Evolutionary conservation across 1,140 invertebrate species (phyloP).

Genomic region (Uloborus diversus): DNA sequence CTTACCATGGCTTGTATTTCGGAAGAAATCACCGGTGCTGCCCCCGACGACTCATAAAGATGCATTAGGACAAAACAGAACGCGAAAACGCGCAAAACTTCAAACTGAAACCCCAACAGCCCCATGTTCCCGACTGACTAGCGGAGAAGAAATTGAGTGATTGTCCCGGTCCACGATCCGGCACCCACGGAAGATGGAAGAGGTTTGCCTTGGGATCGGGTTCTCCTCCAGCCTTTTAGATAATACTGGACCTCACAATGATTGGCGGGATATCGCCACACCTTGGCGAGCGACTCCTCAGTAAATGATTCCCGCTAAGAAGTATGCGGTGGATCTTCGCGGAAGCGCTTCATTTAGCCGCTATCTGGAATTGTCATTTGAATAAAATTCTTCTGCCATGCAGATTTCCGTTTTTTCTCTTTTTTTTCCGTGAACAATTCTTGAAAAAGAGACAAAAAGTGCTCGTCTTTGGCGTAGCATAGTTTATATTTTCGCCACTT

Average conservation of each 20-base stretch:
- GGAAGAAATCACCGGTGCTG: constrained; percentile 29
- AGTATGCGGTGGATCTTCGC: too few relatives aligned
- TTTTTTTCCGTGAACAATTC: too few relatives aligned
- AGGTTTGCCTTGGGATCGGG: constrained; percentile 29
- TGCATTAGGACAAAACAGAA: background rate
- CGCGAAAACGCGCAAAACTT: constrained; percentile 31
- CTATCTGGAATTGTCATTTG: too few relatives aligned
- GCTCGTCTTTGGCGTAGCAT: too few relatives aligned
- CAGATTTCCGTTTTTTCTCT: too few relatives aligned
- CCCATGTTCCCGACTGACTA: constrained; percentile 34
- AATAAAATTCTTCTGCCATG: too few relatives aligned
- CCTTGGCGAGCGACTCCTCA: too few relatives aligned
- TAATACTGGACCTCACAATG: background rate
- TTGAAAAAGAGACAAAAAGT: too few relatives aligned
- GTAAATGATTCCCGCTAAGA: too few relatives aligned
- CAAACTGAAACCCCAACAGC: constrained; percentile 11
- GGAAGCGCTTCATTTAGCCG: too few relatives aligned
- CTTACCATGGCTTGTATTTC: constrained; percentile 47
- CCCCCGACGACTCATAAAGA: background rate
- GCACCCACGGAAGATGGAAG: constrained; percentile 6
- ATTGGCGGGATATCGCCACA: background rate
- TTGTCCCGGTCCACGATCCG: background rate
- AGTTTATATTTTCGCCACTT: too few relatives aligned
- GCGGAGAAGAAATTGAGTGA: constrained; percentile 36
- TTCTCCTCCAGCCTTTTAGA: constrained; percentile 16